Conservation (phyloP, 2,888 invertebrate species). For the Ctenicera cuprea region DNA sequence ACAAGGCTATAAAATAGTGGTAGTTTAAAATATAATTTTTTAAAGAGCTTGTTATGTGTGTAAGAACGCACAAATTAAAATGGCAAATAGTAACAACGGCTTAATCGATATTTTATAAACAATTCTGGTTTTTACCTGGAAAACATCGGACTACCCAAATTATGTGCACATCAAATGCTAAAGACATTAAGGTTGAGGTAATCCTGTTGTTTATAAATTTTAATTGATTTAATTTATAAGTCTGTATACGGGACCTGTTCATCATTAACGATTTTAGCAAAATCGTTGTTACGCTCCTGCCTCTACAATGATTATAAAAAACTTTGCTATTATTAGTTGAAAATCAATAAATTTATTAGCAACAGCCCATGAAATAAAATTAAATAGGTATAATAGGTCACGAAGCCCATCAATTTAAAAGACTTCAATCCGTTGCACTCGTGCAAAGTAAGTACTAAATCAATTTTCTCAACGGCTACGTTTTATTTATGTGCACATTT, state of each 20-base stretch:
- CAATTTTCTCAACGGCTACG: constrained; percentile 41
- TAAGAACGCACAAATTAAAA: background rate
- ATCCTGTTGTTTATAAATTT: no score
- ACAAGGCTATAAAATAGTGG: background rate
- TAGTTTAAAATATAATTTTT: background rate
- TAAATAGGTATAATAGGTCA: constrained; percentile 39
- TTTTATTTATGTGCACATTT: constrained; percentile 43
- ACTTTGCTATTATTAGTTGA: background rate
- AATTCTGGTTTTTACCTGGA: no score
- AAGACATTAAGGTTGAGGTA: no score
- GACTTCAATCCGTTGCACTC: constrained; percentile 39
- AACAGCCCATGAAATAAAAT: background rate
- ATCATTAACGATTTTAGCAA: background rate
- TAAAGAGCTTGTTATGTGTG: background rate
- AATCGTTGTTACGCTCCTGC: no score
- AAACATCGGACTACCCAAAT: no score
- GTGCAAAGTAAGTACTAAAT: constrained; percentile 44
- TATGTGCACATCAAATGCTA: no score
- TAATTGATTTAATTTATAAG: no score
- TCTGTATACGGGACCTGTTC: background rate
- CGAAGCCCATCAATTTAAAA: constrained; percentile 41
- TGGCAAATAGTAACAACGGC: no score
- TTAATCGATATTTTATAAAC: no score
- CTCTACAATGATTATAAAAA: background rate
- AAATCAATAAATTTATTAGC: constrained; percentile 26